These are phyloP conservation scores for Clarias pachynema DNA, from an alignment of 2,797 vertebrate genomes.

Conservation along the genomic window DNA sequence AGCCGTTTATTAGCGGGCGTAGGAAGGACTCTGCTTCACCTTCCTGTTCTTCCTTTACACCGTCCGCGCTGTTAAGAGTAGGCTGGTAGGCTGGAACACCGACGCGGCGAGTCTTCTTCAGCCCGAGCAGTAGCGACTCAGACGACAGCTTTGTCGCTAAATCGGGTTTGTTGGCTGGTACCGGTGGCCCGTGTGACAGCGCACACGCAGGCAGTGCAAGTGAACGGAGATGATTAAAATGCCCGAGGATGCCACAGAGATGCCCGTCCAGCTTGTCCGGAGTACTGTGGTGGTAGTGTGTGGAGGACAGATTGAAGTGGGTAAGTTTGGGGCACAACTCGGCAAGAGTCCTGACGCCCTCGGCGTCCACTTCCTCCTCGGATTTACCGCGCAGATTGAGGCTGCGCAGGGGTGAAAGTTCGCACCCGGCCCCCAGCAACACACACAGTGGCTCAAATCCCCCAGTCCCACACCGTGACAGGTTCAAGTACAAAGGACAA, in stretches of 20 bases:
- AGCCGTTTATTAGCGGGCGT: conserved; percentile 77
- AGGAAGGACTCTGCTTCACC: conserved; percentile 62
- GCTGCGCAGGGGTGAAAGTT: conserved; percentile 82
- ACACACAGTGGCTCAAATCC: conserved; percentile 85
- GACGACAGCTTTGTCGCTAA: conserved; percentile 34
- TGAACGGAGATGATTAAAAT: conserved; percentile 78
- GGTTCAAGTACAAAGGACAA: conserved; percentile 90
- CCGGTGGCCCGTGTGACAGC: conserved; percentile 69
- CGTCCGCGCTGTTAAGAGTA: conserved; percentile 61
- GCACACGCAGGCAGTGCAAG: conserved; percentile 89
- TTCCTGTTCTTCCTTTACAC: conserved; percentile 55
- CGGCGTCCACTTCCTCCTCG: conserved; percentile 85
- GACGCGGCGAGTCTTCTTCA: conserved; percentile 85
- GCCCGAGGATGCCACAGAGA: conserved; percentile 84
- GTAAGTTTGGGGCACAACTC: conserved; percentile 79
- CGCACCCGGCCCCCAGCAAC: conserved; percentile 77
- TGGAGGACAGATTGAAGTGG: conserved; percentile 92
- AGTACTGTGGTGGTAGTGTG: conserved; percentile 84
- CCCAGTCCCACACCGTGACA: conserved; percentile 86
- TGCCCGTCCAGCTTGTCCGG: conserved; percentile 77
- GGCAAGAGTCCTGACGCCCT: conserved; percentile 81
- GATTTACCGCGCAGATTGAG: conserved; percentile 88
- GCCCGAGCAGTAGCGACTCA: conserved; percentile 74
- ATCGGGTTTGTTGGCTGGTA: conserved; percentile 59
- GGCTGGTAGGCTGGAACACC: conserved; percentile 79